A percentile compares a stretch with the other conserved stretches of the same genome.
Conservation (phyloP, 2,797 vertebrate genomes). For the Benthosema pterotum region DNA sequence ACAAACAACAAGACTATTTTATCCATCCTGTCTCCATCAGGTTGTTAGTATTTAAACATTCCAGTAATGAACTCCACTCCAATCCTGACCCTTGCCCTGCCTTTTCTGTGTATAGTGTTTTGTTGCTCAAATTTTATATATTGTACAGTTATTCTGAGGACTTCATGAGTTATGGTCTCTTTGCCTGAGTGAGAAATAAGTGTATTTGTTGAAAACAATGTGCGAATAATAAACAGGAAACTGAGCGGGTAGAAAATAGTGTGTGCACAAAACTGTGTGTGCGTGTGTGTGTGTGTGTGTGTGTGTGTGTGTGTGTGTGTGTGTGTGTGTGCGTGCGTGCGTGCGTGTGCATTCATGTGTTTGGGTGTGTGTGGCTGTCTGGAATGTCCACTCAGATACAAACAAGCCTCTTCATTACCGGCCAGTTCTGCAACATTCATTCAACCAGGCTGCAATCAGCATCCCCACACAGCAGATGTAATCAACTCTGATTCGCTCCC, state of each 20-base stretch:
- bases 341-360: slow-evolving; percentile 3
- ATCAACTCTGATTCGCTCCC: slow-evolving; percentile 70
- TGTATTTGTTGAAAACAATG: slow-evolving; percentile 68
- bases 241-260: not conserved
- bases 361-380: slow-evolving; percentile 12
- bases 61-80: slow-evolving; percentile 34
- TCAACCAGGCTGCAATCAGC: slow-evolving; percentile 66
- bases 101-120: slow-evolving; percentile 68
- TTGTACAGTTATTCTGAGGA: slow-evolving; percentile 81
- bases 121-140: slow-evolving; percentile 74
- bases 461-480: slow-evolving; percentile 62
- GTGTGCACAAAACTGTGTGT: too few species aligned
- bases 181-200: slow-evolving; percentile 58
- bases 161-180: slow-evolving; percentile 58
- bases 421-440: slow-evolving; percentile 46
- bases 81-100: slow-evolving; percentile 35
- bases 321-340: not conserved
- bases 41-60: slow-evolving; percentile 45
- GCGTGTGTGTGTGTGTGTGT: not conserved
- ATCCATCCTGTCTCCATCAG: slow-evolving; percentile 26
- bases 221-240: slow-evolving; percentile 62
- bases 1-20: slow-evolving; percentile 36
- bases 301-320: not conserved
- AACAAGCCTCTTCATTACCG: slow-evolving; percentile 61
- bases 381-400: slow-evolving; percentile 46